phyloP scores from a whole-genome alignment of 2,113 vertebrate species.

The Scartelaos histophorus region DNA sequence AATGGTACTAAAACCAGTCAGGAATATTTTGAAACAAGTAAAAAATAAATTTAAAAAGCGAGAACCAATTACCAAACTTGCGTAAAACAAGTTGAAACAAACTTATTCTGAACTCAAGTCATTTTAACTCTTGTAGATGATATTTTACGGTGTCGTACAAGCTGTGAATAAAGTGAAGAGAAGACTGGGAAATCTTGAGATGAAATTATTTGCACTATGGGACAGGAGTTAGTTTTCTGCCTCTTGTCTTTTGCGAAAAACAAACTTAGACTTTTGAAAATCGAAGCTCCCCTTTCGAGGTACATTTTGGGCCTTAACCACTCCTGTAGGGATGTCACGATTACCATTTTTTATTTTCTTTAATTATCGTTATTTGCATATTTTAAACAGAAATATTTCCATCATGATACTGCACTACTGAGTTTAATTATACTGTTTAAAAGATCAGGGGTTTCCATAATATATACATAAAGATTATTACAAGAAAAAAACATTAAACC shows the following conservation, averaged over 20 bases:
- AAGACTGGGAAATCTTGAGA: conserved; percentile 13
- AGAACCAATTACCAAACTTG: too few species aligned
- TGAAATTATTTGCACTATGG: conserved; percentile 9
- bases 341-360: neutral
- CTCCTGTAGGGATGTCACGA: conserved; percentile 6
- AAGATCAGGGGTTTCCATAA: too few species aligned
- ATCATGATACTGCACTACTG: too few species aligned
- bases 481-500: too few species aligned
- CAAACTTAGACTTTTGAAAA: conserved; percentile 3
- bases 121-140: neutral
- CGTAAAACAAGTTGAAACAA: neutral
- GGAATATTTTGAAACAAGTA: too few species aligned
- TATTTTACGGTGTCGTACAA: neutral
- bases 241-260: conserved; percentile 7
- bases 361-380: neutral
- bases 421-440: too few species aligned
- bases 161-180: neutral
- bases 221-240: neutral
- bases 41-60: too few species aligned
- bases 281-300: conserved; percentile 3
- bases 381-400: neutral
- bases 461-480: too few species aligned
- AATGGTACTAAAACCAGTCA: too few species aligned
- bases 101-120: neutral
- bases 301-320: conserved; percentile 4